Percentiles rank a stretch among this genome's conserved stretches.
These are phyloP conservation scores for Hedychridium roseum DNA, from an alignment of 2,888 invertebrate species.

Conservation along the genomic window DNA sequence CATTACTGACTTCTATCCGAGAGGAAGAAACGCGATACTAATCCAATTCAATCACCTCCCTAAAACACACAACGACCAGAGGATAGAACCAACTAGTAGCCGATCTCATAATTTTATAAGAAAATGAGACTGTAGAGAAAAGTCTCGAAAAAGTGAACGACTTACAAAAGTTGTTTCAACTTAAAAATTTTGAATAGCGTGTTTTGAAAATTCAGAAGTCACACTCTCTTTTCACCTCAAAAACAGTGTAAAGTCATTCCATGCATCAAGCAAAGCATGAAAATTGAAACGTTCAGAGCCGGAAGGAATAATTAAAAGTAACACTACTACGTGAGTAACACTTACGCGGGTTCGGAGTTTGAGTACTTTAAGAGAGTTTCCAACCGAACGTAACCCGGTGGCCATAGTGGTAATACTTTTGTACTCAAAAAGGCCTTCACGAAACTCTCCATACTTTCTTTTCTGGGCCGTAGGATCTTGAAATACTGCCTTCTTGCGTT, in stretches of 20 bases:
- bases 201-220: constrained; percentile 5
- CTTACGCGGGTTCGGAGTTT: constrained; percentile 33
- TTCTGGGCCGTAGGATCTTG: constrained; percentile 63
- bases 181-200: too few species aligned
- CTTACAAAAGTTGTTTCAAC: too few species aligned
- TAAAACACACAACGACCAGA: constrained; percentile 45
- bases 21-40: constrained; percentile 30
- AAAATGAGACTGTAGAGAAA: too few species aligned
- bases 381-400: constrained; percentile 73
- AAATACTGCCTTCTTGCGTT: constrained; percentile 58
- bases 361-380: constrained; percentile 61
- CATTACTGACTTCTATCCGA: constrained; percentile 23
- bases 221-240: constrained; percentile 10
- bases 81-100: constrained; percentile 13
- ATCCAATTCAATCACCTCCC: constrained; percentile 46
- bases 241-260: constrained; percentile 11
- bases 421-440: constrained; percentile 68
- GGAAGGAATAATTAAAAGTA: constrained; percentile 1
- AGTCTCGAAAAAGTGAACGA: too few species aligned
- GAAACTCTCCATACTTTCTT: constrained; percentile 65
- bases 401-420: constrained; percentile 74
- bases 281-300: constrained; percentile 1
- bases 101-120: too few species aligned
- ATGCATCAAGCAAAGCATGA: constrained; percentile 19
- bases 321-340: constrained; percentile 4